A percentile compares a stretch with the other conserved stretches of the same genome.
Evolutionary conservation across 2,797 vertebrate genomes (phyloP).

Genomic region (Urophycis tenuis): DNA sequence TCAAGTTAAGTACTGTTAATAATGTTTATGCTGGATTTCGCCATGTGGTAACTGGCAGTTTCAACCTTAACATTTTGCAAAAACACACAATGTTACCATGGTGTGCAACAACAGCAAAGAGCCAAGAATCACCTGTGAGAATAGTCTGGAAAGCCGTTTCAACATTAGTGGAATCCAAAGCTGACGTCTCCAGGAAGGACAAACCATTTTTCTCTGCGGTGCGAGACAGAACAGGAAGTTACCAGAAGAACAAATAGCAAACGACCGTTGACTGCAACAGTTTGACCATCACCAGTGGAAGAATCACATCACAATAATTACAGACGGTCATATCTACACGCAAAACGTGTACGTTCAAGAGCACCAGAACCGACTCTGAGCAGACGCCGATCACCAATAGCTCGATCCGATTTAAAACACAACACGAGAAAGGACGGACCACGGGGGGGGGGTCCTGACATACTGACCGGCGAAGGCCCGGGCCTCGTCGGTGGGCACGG

Average conservation of each 20-base stretch:
- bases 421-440: too few species aligned
- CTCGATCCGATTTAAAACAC: not conserved
- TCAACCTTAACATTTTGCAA: not conserved
- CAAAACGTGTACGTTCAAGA: not conserved
- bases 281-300: not conserved
- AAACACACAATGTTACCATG: not conserved
- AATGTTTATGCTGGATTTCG: not conserved
- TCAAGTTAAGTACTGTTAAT: not conserved
- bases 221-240: not conserved
- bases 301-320: not conserved
- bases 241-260: not conserved
- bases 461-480: slow-evolving; percentile 91
- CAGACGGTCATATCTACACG: not conserved
- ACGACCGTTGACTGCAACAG: not conserved
- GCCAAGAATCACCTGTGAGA: slow-evolving; percentile 74
- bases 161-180: slow-evolving; percentile 87
- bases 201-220: slow-evolving; percentile 85
- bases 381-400: not conserved
- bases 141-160: slow-evolving; percentile 90
- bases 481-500: slow-evolving; percentile 93
- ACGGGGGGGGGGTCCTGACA: too few species aligned
- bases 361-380: not conserved
- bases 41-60: not conserved
- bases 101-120: not conserved
- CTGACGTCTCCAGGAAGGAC: slow-evolving; percentile 94